Evolutionary conservation across 2,113 vertebrate species (phyloP).

Genomic region (Malurus elegans): DNA sequence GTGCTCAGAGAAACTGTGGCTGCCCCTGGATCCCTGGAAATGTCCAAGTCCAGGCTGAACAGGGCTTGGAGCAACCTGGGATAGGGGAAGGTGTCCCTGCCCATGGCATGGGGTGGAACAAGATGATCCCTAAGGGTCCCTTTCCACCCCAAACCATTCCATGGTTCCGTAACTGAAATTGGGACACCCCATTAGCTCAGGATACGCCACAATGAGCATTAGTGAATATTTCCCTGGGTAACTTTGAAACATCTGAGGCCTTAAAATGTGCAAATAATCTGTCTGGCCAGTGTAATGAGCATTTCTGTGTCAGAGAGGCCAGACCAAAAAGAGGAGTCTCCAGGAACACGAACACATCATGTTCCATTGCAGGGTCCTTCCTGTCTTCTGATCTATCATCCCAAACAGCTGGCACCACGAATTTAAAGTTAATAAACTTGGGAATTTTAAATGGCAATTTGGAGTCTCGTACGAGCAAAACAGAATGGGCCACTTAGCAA

Average conservation of each 20-base stretch:
- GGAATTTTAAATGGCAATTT: not conserved
- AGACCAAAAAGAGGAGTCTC: not conserved
- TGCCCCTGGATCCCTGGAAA: not conserved
- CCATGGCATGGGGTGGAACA: not conserved
- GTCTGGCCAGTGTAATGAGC: not conserved
- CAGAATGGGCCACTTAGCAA: not conserved
- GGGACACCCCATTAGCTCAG: not conserved
- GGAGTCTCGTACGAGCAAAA: not conserved
- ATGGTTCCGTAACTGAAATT: accelerated
- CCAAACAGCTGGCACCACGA: not conserved
- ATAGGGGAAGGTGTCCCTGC: not conserved
- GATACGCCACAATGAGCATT: not conserved
- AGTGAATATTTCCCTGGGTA: not conserved
- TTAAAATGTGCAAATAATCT: not conserved
- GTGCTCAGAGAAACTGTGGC: not conserved
- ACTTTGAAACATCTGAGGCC: not conserved
- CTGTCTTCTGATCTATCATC: not conserved
- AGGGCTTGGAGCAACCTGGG: not conserved
- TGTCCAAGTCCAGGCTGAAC: accelerated
- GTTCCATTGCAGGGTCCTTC: not conserved
- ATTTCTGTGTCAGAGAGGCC: not conserved
- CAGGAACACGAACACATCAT: not conserved
- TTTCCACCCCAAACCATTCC: not conserved
- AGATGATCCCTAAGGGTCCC: not conserved
- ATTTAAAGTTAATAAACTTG: not conserved